Base-by-base conservation (phyloP, 2,113 vertebrate species). In the Gymnorhina tibicen region DNA sequence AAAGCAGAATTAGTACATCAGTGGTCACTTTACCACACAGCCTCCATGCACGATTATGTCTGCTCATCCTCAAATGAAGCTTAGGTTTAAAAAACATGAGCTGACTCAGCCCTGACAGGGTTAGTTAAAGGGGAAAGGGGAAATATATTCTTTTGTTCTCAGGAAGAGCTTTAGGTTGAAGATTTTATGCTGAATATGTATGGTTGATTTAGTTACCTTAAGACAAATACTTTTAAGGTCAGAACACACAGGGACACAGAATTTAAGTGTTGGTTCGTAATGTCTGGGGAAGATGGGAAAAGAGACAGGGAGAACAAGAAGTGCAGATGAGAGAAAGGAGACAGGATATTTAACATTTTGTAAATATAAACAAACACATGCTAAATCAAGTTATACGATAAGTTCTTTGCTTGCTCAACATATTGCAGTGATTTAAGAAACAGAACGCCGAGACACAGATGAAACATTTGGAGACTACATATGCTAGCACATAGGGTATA, bases 391-490 rank as follows among this genome's bases (percentile, higher is more conserved):
- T 91, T 68, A 63, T 77, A 78, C 0, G 11, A 27, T 30, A 90
- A 94, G 74, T 76, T 76, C 69, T 95, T 80, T 69, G 42, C 92
- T 77, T 76, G 80, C 66, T 95, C 69, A 93, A 94, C 94, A 93
- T 88, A 93, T 77, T 97, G 95, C 78, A 94, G 88, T 74, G 69
- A 95, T 96, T 97, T 93, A 93, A 92, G 96, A 91, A 94, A 2
- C 67, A 85, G 87, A 93, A 91, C 70, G 85, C 75, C 1, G 21
- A 94, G 46, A 70, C 56, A 93, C 81, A 96, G 89, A 95, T 81
- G 92, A 96, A 93, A 59, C 94, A 96, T 93, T 97, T 96, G 92
- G 91, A 97, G 73, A n/a, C 60, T 90, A 74, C 94, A 96, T 93
- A 97, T 95, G 87, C 55, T 88, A 72, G 49, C 69, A 91, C 59